These are phyloP conservation scores for Tribolium castaneum DNA, from an alignment of 1,140 invertebrate species.

Conservation along the genomic window DNA sequence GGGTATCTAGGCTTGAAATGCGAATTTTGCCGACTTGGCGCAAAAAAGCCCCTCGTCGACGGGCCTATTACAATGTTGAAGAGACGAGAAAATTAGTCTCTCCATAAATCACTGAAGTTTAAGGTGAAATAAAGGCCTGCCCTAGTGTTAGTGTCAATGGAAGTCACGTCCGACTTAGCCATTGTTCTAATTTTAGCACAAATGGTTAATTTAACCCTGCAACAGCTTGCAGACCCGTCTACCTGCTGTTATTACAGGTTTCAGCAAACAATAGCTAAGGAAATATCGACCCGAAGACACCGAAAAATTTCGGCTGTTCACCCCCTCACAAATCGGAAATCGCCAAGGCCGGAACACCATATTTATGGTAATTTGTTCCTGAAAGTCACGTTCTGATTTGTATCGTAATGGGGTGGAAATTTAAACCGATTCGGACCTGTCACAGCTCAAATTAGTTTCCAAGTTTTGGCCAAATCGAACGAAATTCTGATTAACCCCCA, in stretches of 20 bases:
- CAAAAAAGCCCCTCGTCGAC: not conserved
- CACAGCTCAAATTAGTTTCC: not conserved
- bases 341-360: not conserved
- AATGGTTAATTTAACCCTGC: not conserved
- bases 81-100: not conserved
- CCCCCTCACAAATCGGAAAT: not conserved
- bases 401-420: not conserved
- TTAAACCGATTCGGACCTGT: not conserved
- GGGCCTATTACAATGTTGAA: not conserved
- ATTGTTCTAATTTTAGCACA: not conserved
- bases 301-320: not conserved
- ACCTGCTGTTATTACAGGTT: constrained; percentile 18
- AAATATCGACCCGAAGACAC: constrained; percentile 3
- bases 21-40: not conserved
- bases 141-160: not conserved
- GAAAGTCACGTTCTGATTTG: not conserved
- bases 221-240: not conserved
- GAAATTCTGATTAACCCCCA: too few relatives aligned
- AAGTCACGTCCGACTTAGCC: not conserved
- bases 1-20: too few relatives aligned
- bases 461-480: too few relatives aligned
- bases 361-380: constrained; percentile 3
- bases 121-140: constrained; percentile 4
- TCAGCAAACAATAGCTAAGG: constrained; percentile 15
- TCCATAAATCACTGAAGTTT: constrained; percentile 8